Base-by-base conservation (phyloP, 2,113 vertebrate species). In the Greenwoodochromis staneri region DNA sequence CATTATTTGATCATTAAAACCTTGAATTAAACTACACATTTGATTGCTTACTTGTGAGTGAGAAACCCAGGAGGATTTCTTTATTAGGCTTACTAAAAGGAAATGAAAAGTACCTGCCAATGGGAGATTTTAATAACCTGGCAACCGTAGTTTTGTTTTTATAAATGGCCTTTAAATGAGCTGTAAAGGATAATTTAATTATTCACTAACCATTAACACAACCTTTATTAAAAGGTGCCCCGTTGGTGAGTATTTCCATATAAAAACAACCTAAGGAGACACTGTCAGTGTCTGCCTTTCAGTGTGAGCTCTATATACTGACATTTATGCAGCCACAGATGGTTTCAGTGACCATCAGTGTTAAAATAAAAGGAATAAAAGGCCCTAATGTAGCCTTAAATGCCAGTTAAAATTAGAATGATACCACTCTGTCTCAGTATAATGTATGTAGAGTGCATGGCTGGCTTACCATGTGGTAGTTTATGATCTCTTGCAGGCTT, bases 401-500 rank as follows among this genome's bases (percentile, higher is more conserved):
- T 10, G 73, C 71, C 78, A 82, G 51, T 53, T 84, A 76, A 61
- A 16, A 78, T 84, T 47, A 83, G 42, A 53, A 9, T n/a, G 17
- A 40, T 7, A 47, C 57, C 19, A 66, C 24, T 82, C 83, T 3
- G 71, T 80, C 59, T 54, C 55, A 27, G 21, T 8, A 59, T 13
- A 21, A 53, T 85, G 13, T 45, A 11, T 24, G 49, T 42, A 29
- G 45, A 69, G 55, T 86, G 63, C 24, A 24, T 81, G 45, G 24
- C 9, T 7, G 40, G 89, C 97, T 95, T 92, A 99, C 99, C 97
- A 98, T 99, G 96, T 99, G 98, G 88, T 98, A 99, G 97, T 98
- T 99, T 89, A 98, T 97, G 96, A 99, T 98, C 93, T 99, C 99
- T 94, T 99, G 99, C 47, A 99, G 97, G 89, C 98, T 98, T 93